Evolutionary conservation across 1,140 invertebrate species (phyloP).

Genomic region (Drosophila sturtevanti): DNA sequence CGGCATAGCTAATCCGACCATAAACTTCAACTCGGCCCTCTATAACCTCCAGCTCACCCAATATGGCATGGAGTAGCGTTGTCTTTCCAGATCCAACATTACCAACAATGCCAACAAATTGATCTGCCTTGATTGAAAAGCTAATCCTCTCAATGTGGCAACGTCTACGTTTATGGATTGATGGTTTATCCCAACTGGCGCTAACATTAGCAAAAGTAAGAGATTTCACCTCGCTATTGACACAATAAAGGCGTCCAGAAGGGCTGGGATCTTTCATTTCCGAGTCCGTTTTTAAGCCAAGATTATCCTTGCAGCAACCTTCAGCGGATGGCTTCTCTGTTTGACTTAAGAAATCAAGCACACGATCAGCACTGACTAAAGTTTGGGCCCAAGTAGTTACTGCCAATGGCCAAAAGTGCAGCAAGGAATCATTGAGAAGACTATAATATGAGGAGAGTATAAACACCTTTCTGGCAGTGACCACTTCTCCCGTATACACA

Average conservation of each 20-base stretch:
- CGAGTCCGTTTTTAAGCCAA: constrained; percentile 31
- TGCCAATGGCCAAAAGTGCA: constrained; percentile 88
- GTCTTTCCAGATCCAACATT: constrained; percentile 92
- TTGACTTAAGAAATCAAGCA: constrained; percentile 85
- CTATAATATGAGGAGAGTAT: constrained; percentile 83
- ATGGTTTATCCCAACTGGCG: constrained; percentile 82
- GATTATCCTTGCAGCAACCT: constrained; percentile 49
- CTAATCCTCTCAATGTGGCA: constrained; percentile 84
- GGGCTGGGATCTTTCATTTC: constrained; percentile 4
- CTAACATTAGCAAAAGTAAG: constrained; percentile 72
- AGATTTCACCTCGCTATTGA: constrained; percentile 67
- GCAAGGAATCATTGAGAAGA: constrained; percentile 83
- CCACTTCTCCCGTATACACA: constrained; percentile 84
- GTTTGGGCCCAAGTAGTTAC: constrained; percentile 85
- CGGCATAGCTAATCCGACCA: constrained; percentile 89
- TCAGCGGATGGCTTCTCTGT: constrained; percentile 44
- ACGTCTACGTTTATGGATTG: constrained; percentile 27
- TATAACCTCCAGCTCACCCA: constrained; percentile 87
- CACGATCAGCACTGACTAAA: constrained; percentile 87
- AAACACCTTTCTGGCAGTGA: constrained; percentile 86
- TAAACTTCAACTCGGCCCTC: constrained; percentile 85
- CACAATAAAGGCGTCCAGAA: constrained; percentile 49
- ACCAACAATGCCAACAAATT: constrained; percentile 88
- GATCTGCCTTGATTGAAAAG: constrained; percentile 82
- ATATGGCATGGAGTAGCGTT: constrained; percentile 87